Conservation (phyloP, 2,888 invertebrate genomes). For the Disparrhopalites patrizii region DNA sequence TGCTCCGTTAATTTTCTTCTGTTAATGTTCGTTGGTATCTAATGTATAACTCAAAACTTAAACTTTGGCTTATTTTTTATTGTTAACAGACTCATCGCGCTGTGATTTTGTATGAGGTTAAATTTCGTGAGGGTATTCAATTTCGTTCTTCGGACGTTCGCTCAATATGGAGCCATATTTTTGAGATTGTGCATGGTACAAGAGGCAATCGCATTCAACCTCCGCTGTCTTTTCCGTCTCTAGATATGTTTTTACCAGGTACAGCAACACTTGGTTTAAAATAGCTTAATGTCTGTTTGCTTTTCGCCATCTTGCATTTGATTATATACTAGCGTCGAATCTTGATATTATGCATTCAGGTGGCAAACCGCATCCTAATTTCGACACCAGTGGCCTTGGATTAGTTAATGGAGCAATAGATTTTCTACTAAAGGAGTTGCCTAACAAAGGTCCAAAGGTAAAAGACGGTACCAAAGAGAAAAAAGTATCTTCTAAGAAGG, state of each 20-base stretch:
- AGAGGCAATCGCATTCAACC: slow-evolving; percentile 74
- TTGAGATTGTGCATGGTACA: slow-evolving; percentile 82
- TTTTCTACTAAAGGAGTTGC: slow-evolving; percentile 81
- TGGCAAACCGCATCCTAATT: background rate
- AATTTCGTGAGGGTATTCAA: slow-evolving; percentile 25
- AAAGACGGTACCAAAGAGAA: background rate
- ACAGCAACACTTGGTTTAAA: no score
- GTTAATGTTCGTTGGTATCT: no score
- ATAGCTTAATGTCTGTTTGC: no score
- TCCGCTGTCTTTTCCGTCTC: slow-evolving; percentile 58
- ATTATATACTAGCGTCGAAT: no score
- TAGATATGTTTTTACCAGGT: slow-evolving; percentile 50
- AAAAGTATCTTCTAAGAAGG: background rate
- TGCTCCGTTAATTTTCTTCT: no score
- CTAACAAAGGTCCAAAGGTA: background rate
- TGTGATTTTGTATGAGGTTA: slow-evolving; percentile 42
- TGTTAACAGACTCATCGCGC: slow-evolving; percentile 39
- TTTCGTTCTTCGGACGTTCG: slow-evolving; percentile 40
- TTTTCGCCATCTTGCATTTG: no score
- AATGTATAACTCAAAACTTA: no score
- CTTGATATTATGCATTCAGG: no score
- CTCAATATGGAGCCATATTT: slow-evolving; percentile 73
- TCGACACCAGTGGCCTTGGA: slow-evolving; percentile 62
- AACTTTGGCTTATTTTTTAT: background rate
- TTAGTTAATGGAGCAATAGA: slow-evolving; percentile 81